Percentiles rank a stretch among this genome's conserved stretches.
Evolutionary conservation across 2,797 vertebrate species (phyloP).

Genomic region (Darevskia nairensis): DNA sequence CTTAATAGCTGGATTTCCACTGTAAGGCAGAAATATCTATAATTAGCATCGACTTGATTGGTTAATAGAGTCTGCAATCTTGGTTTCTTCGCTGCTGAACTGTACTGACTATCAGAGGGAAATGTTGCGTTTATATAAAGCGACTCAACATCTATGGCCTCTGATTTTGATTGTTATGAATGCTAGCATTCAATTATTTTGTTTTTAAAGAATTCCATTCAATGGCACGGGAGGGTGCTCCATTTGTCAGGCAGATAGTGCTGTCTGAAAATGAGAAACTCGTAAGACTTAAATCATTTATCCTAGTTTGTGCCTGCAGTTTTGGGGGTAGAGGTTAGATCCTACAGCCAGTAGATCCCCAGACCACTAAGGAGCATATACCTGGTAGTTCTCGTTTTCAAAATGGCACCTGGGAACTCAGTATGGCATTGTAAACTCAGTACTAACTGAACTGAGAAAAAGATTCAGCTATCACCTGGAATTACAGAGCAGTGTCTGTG

Average conservation of each 20-base stretch:
- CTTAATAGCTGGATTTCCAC: not conserved
- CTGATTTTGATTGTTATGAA: not conserved
- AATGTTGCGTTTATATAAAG: not conserved
- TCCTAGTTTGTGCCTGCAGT: not conserved
- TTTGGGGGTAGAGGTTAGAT: not conserved
- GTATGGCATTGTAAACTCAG: not conserved
- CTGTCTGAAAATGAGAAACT: not conserved
- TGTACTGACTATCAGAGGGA: not conserved
- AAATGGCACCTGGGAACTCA: not conserved
- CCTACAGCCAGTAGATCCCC: not conserved
- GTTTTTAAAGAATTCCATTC: not conserved
- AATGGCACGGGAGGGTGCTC: not conserved
- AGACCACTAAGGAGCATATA: not conserved
- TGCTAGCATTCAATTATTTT: not conserved
- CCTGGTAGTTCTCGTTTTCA: not conserved
- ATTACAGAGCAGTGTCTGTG: not conserved
- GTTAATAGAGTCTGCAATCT: not conserved
- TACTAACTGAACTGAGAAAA: constrained; percentile 2
- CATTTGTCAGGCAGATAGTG: not conserved
- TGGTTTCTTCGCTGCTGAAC: not conserved
- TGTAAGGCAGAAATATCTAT: not conserved
- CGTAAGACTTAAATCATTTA: not conserved
- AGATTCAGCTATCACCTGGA: not conserved
- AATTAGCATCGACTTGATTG: not conserved
- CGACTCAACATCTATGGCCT: not conserved